Base-by-base conservation (phyloP, 2,113 vertebrate genomes). In the Plecotus auritus region DNA sequence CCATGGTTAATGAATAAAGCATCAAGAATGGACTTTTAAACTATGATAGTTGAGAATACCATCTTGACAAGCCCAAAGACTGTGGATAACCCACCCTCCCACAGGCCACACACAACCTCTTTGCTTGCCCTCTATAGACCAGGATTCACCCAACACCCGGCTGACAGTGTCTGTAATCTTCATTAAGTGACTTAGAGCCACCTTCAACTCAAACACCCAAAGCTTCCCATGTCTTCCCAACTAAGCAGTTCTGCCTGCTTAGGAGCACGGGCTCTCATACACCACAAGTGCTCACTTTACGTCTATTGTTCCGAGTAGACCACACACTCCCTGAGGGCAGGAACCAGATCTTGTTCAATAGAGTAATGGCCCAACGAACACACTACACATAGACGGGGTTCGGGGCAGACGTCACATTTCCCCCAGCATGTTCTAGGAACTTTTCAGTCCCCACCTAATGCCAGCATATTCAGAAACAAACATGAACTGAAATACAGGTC, bases 341-440 rank as follows among this genome's bases (percentile, higher is more conserved):
- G 22, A 83, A n/a, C 37, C 17, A 12, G 40, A 16, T 28, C 54
- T 61, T 9, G 26, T 82, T 64, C 59, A n/a, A 40, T 7, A 45
- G 13, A 80, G 4, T 8, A 59, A 35, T 1, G 23, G 45, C 72
- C 47, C 20, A 30, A 5, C 26, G n/a, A 73, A 70, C 0, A 2
- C 10, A 5, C 35, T 7, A 2, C 10, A 42, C 40, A 4, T 0
- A 70, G 35, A 26, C 5, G 0, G 20, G 45, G 26, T 7, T 81
- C 14, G 1, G 16, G 72, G 56, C 2, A 37, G 64, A 81, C 40
- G 16, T 4, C 26, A 8, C 30, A 18, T 11, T n/a, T 32, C 14
- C 64, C 42, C 76, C 45, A 28, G 35, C 14, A 9, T 18, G 5
- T 59, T 86, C 74, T 76, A 32, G 4, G 16, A 61, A 67, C n/a